A percentile compares a stretch with the other conserved stretches of the same genome.
These are phyloP conservation scores for Procambarus virginalis DNA, from an alignment of 1,140 invertebrate species.

Conservation along the genomic window DNA sequence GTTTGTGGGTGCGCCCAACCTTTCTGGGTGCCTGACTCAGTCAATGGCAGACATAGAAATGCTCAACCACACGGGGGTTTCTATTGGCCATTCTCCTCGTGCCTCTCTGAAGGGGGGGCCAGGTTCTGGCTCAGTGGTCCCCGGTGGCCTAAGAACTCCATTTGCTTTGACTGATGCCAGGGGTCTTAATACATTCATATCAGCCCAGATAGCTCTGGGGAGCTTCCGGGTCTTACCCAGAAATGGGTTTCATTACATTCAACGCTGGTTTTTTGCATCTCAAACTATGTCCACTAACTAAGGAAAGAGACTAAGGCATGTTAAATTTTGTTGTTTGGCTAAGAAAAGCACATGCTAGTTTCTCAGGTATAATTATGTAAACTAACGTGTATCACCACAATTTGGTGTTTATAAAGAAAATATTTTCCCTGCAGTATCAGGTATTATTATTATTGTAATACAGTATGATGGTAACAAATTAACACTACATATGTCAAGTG, in stretches of 20 bases:
- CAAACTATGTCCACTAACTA: slow-evolving; percentile 19
- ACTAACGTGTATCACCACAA: neutral
- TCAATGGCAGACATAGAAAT: too few species aligned
- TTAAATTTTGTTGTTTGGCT: slow-evolving; percentile 4
- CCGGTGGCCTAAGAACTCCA: too few species aligned
- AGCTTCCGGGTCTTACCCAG: too few species aligned
- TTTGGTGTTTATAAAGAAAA: neutral
- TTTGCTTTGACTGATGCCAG: too few species aligned
- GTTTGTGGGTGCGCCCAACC: too few species aligned
- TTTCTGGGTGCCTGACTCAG: too few species aligned
- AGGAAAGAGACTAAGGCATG: slow-evolving; percentile 30
- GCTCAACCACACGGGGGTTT: too few species aligned
- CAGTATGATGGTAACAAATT: neutral
- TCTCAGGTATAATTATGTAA: neutral
- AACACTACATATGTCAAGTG: neutral
- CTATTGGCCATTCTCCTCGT: too few species aligned
- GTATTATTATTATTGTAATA: neutral
- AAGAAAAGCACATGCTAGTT: neutral
- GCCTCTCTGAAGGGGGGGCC: too few species aligned
- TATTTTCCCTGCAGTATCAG: neutral
- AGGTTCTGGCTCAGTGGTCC: too few species aligned
- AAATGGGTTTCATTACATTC: too few species aligned
- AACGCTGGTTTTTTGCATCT: slow-evolving; percentile 1
- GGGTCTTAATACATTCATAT: neutral
- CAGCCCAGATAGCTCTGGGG: too few species aligned